Base-by-base conservation (phyloP, 2,797 vertebrate genomes). In the Lycodopsis pacificus region DNA sequence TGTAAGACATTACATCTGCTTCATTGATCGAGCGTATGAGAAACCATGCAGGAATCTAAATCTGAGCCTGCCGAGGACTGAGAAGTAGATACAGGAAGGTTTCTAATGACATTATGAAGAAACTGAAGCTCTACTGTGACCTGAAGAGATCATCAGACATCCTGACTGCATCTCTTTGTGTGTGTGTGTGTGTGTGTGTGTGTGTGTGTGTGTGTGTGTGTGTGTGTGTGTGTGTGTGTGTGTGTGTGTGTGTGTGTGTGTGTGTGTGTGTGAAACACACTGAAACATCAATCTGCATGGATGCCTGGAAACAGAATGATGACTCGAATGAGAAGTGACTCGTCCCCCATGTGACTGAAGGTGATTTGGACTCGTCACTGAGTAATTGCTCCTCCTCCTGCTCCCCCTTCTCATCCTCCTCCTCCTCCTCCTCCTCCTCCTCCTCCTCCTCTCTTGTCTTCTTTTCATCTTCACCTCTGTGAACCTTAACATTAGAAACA, bases 261-360 rank as follows among this genome's bases (percentile, higher is more conserved):
- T 38, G 36, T 36, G 36, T 36, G 36, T 36, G 36, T 36, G 36
- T 36, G 36, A 36, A 1, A 25, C 19, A 2, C n/a, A 44, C 34
- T 51, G 69, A 68, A 51, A 62, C 25, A 44, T 53, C 64, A 46
- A 40, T 49, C 63, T 44, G 36, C 27, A n/a, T 0, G 7, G 56
- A 46, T 46, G 15, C 44, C 44, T 75, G 71, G 20, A 77, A 77
- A 77, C 32, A 68, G 42, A 73, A 62, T 62, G 46, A 73, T 79
- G 61, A 76, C 62, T 73, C 17, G 2, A 71, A 63, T 75, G 64
- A 84, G 20, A 42, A 66, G 53, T 57, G 51, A 69, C 48, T 81
- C 25, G 32, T 69, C 44, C 69, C 32, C 80, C 44, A 71, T 76
- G 49, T 72, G 73, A 78, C n/a, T 58, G 53, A 83, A 81, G 73